A percentile compares a stretch with the other conserved stretches of the same genome.
Evolutionary conservation across 2,888 invertebrate species (phyloP).

Genomic region (Anaspis maculata): DNA sequence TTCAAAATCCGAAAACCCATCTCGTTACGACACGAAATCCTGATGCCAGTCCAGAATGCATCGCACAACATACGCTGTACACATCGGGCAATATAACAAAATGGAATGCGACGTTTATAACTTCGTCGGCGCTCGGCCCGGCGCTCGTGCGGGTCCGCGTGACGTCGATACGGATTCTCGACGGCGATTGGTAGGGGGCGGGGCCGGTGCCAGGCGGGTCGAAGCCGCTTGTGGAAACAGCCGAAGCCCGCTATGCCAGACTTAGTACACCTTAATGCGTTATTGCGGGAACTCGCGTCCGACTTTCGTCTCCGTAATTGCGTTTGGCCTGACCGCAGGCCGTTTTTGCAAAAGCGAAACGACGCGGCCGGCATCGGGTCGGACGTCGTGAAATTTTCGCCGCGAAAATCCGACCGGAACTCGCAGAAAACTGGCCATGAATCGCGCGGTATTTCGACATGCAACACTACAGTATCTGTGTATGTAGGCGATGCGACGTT

Average conservation of each 20-base stretch:
- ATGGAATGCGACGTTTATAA: slow-evolving; percentile 29
- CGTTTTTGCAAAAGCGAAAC: too few species aligned
- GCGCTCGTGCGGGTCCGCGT: slow-evolving; percentile 26
- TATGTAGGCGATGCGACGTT: slow-evolving; percentile 34
- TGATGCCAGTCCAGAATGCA: too few species aligned
- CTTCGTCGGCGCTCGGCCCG: slow-evolving; percentile 17
- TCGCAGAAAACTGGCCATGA: too few species aligned
- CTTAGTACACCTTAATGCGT: slow-evolving; percentile 29
- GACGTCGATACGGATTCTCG: slow-evolving; percentile 30
- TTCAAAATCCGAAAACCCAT: too few species aligned
- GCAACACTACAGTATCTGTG: slow-evolving; percentile 31
- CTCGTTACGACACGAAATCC: too few species aligned
- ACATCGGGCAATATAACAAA: slow-evolving; percentile 27
- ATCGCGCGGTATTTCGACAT: slow-evolving; percentile 35
- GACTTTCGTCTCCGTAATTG: too few species aligned
- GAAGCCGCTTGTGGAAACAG: slow-evolving; percentile 29
- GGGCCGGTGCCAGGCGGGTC: slow-evolving; percentile 33
- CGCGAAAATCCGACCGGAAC: too few species aligned
- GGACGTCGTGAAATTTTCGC: too few species aligned
- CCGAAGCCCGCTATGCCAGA: slow-evolving; percentile 26
- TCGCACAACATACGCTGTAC: slow-evolving; percentile 7
- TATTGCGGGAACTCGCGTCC: slow-evolving; percentile 28
- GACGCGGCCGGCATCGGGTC: too few species aligned
- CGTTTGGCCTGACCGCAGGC: too few species aligned
- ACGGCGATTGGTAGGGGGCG: slow-evolving; percentile 34